phyloP scores from a whole-genome alignment of 2,113 vertebrate species.

The Saccopteryx leptura region DNA sequence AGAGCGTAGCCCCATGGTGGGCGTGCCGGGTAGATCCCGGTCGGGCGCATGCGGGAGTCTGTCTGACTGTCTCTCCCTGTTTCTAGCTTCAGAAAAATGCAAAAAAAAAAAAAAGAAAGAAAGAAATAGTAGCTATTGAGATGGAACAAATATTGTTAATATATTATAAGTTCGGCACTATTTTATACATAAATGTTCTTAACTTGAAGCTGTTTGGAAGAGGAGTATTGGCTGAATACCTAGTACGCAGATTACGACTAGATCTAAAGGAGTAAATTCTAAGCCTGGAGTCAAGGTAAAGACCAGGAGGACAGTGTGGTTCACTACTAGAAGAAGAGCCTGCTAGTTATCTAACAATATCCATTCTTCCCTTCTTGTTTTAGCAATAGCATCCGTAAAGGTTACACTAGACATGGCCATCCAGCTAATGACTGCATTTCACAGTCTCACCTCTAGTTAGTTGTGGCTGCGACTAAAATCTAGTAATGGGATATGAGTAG shows the following conservation, averaged over 20 bases:
- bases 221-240: not conserved
- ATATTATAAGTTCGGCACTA: not conserved
- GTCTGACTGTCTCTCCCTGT: no score
- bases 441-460: not conserved
- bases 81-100: no score
- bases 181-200: not conserved
- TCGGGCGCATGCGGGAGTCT: no score
- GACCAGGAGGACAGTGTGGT: not conserved
- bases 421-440: not conserved
- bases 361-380: not conserved
- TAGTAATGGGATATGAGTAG: not conserved
- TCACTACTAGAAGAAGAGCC: not conserved
- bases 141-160: not conserved
- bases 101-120: no score
- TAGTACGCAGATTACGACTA: not conserved
- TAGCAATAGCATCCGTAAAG: not conserved
- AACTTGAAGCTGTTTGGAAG: not conserved
- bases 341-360: not conserved
- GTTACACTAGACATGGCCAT: not conserved
- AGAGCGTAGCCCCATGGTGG: no score
- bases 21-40: no score
- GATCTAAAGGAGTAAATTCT: conserved; percentile 34
- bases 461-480: not conserved
- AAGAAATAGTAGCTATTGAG: not conserved
- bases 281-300: not conserved